phyloP scores from a whole-genome alignment of 2,113 vertebrate species.

The Sminthopsis crassicaudata region DNA sequence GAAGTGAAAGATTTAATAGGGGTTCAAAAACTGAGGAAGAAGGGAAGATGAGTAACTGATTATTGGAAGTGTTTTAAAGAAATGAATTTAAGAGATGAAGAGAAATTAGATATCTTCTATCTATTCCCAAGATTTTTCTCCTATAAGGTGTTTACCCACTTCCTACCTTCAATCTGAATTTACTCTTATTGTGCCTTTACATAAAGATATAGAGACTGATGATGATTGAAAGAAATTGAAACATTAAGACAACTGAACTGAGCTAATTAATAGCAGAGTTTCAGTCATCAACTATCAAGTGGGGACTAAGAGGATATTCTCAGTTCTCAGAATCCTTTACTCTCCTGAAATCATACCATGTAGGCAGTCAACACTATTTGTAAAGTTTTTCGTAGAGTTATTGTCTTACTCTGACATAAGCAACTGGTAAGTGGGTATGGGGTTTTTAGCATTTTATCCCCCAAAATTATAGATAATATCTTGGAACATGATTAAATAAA shows the following conservation, averaged over 20 bases:
- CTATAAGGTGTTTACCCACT: not conserved
- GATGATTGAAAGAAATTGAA: not conserved
- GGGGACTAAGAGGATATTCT: not conserved
- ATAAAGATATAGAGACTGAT: not conserved
- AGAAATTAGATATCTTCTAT: not conserved
- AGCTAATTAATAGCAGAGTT: not conserved
- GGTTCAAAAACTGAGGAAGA: not conserved
- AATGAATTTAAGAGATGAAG: not conserved
- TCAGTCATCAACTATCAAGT: not conserved
- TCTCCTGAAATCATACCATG: not conserved
- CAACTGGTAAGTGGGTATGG: not conserved
- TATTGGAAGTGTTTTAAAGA: not conserved
- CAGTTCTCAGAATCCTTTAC: not conserved
- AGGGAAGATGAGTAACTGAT: not conserved
- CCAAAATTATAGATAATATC: not conserved
- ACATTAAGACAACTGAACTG: not conserved
- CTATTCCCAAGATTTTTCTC: not conserved
- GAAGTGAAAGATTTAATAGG: not conserved
- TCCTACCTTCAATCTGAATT: not conserved
- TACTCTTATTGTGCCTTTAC: not conserved
- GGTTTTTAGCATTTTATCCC: not conserved
- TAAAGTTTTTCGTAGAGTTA: not conserved
- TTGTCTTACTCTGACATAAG: not conserved
- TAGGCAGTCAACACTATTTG: not conserved
- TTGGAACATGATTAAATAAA: rapidly evolving